Evolutionary conservation across 2,888 invertebrate species (phyloP).

Genomic region (Anagyrus pseudococci): DNA sequence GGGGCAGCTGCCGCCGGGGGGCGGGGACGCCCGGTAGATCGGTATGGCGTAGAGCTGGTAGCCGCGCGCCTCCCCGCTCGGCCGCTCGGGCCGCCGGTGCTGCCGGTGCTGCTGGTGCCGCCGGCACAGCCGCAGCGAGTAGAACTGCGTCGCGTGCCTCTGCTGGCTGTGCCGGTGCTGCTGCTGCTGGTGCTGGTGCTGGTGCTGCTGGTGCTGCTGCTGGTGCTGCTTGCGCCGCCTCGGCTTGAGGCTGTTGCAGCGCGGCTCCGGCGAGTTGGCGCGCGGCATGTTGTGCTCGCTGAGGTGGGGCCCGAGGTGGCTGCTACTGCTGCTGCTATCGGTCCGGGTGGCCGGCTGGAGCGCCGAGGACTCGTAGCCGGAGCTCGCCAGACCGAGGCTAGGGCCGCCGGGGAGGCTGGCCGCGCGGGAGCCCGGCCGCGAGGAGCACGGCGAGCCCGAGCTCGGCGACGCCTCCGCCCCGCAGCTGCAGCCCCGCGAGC

Average conservation of each 20-base stretch:
- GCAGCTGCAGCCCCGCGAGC: conserved; percentile 44
- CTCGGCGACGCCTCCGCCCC: conserved; percentile 50
- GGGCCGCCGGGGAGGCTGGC: conserved; percentile 53
- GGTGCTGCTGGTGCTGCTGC: conserved; percentile 45
- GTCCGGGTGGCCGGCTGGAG: conserved; percentile 49
- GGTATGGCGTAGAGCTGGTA: conserved; percentile 57
- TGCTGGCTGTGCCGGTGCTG: conserved; percentile 43
- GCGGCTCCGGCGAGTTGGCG: conserved; percentile 56
- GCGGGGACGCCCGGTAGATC: too few species aligned
- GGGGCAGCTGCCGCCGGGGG: conserved; percentile 44
- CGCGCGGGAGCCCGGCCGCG: conserved; percentile 50
- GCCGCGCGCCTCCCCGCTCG: conserved; percentile 26
- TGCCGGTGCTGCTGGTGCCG: conserved; percentile 40
- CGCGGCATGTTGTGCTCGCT: conserved; percentile 57
- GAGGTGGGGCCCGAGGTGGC: conserved; percentile 60
- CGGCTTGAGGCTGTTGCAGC: conserved; percentile 57
- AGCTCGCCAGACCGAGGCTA: conserved; percentile 55
- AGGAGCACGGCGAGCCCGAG: conserved; percentile 47
- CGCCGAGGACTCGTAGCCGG: conserved; percentile 62
- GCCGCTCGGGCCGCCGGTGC: conserved; percentile 39
- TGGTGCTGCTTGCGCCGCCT: conserved; percentile 55
- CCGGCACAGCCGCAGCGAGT: conserved; percentile 53
- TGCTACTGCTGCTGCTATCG: too few species aligned
- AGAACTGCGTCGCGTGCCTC: conserved; percentile 49
- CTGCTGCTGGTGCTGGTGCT: conserved; percentile 45